These are phyloP conservation scores for Poecilia wingei DNA, from an alignment of 2,797 vertebrate species.

Conservation along the genomic window DNA sequence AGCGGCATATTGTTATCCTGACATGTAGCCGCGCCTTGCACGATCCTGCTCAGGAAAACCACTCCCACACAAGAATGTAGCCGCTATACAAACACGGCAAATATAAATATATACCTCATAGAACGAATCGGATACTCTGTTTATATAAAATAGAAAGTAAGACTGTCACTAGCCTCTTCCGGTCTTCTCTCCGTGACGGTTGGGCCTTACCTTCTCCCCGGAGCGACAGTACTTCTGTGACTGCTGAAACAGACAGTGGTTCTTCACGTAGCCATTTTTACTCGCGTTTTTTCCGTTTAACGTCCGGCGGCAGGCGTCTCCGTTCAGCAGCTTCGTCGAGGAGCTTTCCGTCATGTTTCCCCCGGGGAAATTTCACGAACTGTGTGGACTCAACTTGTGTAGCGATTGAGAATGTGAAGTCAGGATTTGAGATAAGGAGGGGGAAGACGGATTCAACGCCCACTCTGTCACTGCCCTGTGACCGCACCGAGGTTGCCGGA, in stretches of 20 bases:
- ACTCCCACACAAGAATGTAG: neutral
- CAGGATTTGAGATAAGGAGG: conserved; percentile 45
- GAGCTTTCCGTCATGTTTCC: conserved; percentile 80
- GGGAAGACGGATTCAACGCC: conserved; percentile 56
- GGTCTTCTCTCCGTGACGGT: conserved; percentile 19
- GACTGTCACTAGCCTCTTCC: neutral
- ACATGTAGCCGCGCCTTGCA: neutral
- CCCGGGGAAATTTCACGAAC: conserved; percentile 2
- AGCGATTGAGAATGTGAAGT: conserved; percentile 44
- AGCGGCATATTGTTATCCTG: neutral
- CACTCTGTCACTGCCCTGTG: conserved; percentile 61
- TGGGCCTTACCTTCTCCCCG: conserved; percentile 80
- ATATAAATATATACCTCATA: fast-evolving
- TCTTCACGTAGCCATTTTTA: conserved; percentile 82
- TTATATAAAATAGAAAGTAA: neutral
- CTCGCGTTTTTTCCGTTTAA: conserved; percentile 62
- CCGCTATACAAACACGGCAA: neutral
- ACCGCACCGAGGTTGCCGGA: conserved; percentile 53
- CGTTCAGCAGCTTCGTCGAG: conserved; percentile 75
- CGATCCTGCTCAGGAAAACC: conserved; percentile 7
- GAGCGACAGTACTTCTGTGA: conserved; percentile 72
- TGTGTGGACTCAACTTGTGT: conserved; percentile 45
- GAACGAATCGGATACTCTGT: neutral
- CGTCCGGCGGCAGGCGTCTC: conserved; percentile 68
- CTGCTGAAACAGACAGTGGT: conserved; percentile 70